phyloP scores from a whole-genome alignment of 2,113 vertebrate genomes.

The Platanista minor region DNA sequence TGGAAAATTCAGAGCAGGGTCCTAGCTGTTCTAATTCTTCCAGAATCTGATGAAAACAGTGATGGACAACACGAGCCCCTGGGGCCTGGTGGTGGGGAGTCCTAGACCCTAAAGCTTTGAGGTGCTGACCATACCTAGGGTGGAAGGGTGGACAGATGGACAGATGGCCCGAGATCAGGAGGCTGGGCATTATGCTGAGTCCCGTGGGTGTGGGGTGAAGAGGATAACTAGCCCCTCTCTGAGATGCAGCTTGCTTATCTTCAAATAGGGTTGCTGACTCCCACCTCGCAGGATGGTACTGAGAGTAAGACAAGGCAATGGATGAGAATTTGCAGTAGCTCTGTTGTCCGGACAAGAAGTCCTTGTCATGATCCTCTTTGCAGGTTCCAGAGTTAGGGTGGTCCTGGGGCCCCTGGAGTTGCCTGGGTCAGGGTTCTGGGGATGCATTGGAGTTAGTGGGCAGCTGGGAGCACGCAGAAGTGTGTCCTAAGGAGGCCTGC shows the following conservation, averaged over 20 bases:
- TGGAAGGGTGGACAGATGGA: neutral
- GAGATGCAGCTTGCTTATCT: neutral
- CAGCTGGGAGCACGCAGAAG: rapidly evolving
- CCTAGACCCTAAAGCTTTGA: neutral
- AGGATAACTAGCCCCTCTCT: neutral
- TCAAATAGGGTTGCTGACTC: neutral
- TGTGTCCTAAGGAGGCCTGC: neutral
- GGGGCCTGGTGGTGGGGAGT: neutral
- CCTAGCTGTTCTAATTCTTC: neutral
- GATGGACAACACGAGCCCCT: no score
- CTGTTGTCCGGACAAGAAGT: neutral
- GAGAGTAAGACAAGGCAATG: rapidly evolving
- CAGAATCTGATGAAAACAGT: neutral
- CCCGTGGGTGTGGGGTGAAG: no score
- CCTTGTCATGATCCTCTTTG: rapidly evolving
- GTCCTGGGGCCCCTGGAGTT: neutral
- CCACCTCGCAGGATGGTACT: rapidly evolving
- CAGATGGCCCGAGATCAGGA: neutral
- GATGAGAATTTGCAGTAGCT: neutral
- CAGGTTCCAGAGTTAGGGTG: neutral
- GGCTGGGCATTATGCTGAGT: neutral
- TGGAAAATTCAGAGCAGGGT: neutral
- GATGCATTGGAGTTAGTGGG: rapidly evolving
- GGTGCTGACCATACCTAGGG: neutral
- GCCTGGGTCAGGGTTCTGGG: neutral